Evolutionary conservation across 2,797 vertebrate species (phyloP).

Genomic region (Thunnus albacares): DNA sequence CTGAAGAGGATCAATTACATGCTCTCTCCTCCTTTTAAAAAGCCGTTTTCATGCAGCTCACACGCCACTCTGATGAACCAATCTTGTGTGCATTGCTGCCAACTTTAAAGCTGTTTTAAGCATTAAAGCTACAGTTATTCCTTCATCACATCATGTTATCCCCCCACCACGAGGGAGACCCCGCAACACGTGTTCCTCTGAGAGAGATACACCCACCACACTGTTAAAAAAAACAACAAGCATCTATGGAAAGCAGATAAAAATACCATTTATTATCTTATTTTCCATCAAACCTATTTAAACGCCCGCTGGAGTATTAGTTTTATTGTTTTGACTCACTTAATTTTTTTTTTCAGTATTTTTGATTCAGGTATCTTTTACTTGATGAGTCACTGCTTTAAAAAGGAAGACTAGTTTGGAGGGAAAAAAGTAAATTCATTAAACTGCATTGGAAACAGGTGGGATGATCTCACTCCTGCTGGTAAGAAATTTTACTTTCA

Average conservation of each 20-base stretch:
- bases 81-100: background rate
- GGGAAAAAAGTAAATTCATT: background rate
- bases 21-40: background rate
- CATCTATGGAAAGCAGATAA: background rate
- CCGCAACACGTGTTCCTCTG: constrained; percentile 49
- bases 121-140: background rate
- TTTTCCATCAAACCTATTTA: background rate
- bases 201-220: constrained; percentile 50
- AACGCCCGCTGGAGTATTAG: background rate
- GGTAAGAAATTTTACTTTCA: background rate
- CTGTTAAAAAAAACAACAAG: background rate
- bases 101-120: background rate
- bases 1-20: constrained; percentile 2
- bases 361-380: background rate
- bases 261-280: background rate
- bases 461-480: background rate
- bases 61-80: background rate
- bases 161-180: constrained; percentile 42
- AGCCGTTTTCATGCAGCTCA: constrained; percentile 19
- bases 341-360: background rate
- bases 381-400: background rate
- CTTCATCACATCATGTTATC: constrained; percentile 2
- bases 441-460: constrained; percentile 34
- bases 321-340: too few species aligned
- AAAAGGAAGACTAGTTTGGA: background rate